These are phyloP conservation scores for Luffia ferchaultella DNA, from an alignment of 2,888 invertebrate species.

Conservation along the genomic window DNA sequence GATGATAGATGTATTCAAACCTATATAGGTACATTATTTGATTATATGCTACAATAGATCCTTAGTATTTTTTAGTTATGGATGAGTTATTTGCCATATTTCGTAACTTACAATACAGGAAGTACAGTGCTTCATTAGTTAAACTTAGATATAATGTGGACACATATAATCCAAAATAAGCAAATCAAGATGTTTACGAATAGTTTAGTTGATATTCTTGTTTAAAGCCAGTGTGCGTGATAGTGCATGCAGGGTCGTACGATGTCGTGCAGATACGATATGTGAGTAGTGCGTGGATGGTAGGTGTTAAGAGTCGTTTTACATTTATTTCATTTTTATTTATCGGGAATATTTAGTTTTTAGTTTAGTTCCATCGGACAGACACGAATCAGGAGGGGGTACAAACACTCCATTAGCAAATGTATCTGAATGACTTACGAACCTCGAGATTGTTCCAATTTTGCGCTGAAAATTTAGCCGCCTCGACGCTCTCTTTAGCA, in stretches of 20 bases:
- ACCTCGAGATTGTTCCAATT: constrained; percentile 85
- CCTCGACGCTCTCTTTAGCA: constrained; percentile 84
- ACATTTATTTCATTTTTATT: constrained; percentile 6
- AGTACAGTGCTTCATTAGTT: too few relatives aligned
- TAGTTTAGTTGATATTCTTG: background rate
- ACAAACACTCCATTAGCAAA: constrained; percentile 65
- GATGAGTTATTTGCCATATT: too few relatives aligned
- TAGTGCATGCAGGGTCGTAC: background rate
- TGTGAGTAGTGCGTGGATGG: background rate
- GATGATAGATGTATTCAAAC: too few relatives aligned
- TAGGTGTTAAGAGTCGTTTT: constrained; percentile 2
- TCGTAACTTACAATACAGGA: too few relatives aligned
- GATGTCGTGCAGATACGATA: background rate
- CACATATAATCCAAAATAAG: too few relatives aligned
- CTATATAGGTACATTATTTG: too few relatives aligned
- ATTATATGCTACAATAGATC: too few relatives aligned
- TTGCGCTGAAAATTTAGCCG: constrained; percentile 82
- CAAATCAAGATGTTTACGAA: too few relatives aligned
- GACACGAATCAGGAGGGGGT: constrained; percentile 28
- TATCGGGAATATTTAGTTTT: background rate
- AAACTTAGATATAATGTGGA: too few relatives aligned
- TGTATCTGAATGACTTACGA: constrained; percentile 63
- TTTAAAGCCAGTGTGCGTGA: background rate
- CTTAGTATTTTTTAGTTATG: too few relatives aligned
- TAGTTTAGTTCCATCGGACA: background rate